Evolutionary conservation across 2,797 vertebrate genomes (phyloP), one percentile per base, ranked within the genome.

Genomic region (Alca torda): DNA sequence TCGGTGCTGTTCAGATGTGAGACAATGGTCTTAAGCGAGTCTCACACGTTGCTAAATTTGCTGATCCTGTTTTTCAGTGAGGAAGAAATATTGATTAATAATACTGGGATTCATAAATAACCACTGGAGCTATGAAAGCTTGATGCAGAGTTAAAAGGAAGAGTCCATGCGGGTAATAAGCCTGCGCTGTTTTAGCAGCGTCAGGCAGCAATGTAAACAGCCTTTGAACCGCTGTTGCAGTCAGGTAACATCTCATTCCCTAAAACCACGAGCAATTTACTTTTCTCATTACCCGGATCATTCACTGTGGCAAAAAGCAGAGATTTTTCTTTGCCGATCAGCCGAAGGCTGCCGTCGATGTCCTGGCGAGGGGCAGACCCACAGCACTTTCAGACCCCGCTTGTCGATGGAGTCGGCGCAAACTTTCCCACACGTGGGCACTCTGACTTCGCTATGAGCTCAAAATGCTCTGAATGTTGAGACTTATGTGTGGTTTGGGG

Each of bases 291-390:
- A 13, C 26, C 68, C 7, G 7, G 51, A 10, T 46, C 30, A 18
- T 18, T 45, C 43, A 9, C n/a, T 31, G 68, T n/a, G 70, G 41
- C 19, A 37, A 51, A 53, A 31, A 41, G 11, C n/a, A 57, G 45
- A 17, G 56, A 12, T 30, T 31, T n/a, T 9, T 35, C n/a, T 33
- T 39, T 43, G 30, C 31, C 2, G 2, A 2, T 5, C 1, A 3
- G 11, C 24, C 2, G 1, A 11, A 20, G 39, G 41, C 37, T 35
- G 35, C 1, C 20, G 5, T 6, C 39, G 45, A 4, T 37, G 43
- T 13, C 45, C 50, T 23, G 25, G 21, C 3, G 24, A 54, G 41
- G 26, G 24, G 2, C 46, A 17, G 31, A 14, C 48, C 57, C 45
- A 5, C 18, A 19, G 41, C 31, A 2, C 31, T 10, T 45, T 43